Evolutionary conservation across 2,888 invertebrate genomes (phyloP).

Genomic region (Rhingia campestris): DNA sequence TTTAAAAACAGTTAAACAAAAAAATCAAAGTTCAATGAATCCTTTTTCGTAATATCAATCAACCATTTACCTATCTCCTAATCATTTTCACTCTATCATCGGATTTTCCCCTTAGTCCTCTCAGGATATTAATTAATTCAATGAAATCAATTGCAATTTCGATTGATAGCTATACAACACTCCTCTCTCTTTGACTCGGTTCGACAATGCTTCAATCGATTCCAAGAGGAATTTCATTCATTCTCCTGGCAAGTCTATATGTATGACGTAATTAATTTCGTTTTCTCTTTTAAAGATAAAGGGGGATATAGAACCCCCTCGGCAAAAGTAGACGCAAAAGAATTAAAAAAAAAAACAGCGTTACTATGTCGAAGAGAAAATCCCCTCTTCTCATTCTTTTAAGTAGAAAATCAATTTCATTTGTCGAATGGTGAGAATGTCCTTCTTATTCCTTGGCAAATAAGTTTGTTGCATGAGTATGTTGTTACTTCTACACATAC

Average conservation of each 20-base stretch:
- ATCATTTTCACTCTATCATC: conserved; percentile 1
- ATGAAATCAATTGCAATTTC: conserved; percentile 60
- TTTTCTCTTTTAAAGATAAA: conserved; percentile 32
- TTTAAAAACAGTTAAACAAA: too few relatives aligned
- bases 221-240: conserved; percentile 9
- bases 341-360: neutral
- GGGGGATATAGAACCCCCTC: conserved; percentile 29
- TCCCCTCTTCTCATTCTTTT: conserved; percentile 53
- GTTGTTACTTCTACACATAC: neutral
- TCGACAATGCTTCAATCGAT: conserved; percentile 30
- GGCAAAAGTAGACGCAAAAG: conserved; percentile 10
- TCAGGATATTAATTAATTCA: conserved; percentile 43
- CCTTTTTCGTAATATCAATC: neutral
- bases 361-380: neutral
- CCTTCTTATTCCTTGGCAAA: neutral
- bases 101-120: neutral
- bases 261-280: conserved; percentile 47
- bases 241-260: conserved; percentile 18
- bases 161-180: conserved; percentile 32
- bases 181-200: neutral
- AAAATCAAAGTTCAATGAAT: conserved; percentile 2
- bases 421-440: conserved; percentile 24
- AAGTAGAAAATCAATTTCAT: conserved; percentile 68
- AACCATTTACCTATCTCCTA: neutral
- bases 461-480: conserved; percentile 10